Conservation (phyloP, 37 sponge, comb jelly and placozoan genomes). For the Crambe crambe region DNA sequence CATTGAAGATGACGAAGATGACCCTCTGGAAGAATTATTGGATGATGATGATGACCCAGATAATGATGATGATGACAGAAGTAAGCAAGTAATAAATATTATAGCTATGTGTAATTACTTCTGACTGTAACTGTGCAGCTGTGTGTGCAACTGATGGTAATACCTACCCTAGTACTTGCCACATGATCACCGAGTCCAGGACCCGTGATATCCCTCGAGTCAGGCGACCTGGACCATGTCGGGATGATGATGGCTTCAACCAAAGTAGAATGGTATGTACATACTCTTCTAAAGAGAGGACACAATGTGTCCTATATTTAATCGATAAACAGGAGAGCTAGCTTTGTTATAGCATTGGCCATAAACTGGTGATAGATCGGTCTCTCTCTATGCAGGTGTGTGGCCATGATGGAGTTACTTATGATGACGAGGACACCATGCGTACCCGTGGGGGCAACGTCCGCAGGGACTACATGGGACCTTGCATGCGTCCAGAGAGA, state of each 20-base stretch:
- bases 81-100: neutral
- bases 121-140: too few relatives aligned
- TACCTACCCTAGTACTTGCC: slow-evolving; percentile 25
- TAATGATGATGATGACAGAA: neutral
- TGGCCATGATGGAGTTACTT: slow-evolving; percentile 50
- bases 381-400: slow-evolving; percentile 23
- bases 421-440: slow-evolving; percentile 21
- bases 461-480: slow-evolving; percentile 35
- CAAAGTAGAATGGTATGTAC: too few relatives aligned
- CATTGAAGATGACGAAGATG: too few relatives aligned
- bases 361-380: neutral
- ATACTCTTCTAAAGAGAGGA: too few relatives aligned
- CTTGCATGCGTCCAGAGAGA: neutral
- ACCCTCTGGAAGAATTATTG: neutral
- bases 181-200: slow-evolving; percentile 1
- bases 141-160: slow-evolving; percentile 41
- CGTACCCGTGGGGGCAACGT: slow-evolving; percentile 17
- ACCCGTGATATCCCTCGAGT: neutral
- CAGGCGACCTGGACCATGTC: neutral
- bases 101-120: too few relatives aligned
- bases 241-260: too few relatives aligned
- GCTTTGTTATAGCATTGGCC: neutral
- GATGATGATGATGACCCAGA: neutral
- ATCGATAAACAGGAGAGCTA: neutral
- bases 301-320: too few relatives aligned